A percentile compares a stretch with the other conserved stretches of the same genome.
These are phyloP conservation scores for Hypercompe scribonia DNA, from an alignment of 2,888 invertebrate species.

Conservation along the genomic window DNA sequence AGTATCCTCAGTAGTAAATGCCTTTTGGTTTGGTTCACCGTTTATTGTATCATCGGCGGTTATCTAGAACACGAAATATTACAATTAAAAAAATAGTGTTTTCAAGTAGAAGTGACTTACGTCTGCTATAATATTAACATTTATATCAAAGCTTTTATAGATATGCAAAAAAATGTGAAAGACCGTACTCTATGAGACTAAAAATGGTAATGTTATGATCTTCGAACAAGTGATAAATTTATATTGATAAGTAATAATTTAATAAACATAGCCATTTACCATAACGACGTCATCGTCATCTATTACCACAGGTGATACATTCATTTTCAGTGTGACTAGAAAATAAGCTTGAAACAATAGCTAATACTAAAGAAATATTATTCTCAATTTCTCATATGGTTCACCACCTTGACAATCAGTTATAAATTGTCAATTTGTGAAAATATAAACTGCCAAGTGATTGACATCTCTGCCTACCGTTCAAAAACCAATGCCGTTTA, in stretches of 20 bases:
- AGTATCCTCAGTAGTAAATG: conserved; percentile 4
- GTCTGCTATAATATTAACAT: too few relatives aligned
- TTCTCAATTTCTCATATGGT: neutral
- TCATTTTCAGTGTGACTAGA: conserved; percentile 23
- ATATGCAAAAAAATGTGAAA: neutral
- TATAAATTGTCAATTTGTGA: neutral
- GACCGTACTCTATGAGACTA: neutral
- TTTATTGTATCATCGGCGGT: conserved; percentile 15
- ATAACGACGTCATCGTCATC: conserved; percentile 36
- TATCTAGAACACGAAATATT: conserved; percentile 11
- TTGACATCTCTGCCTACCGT: neutral
- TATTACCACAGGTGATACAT: conserved; percentile 20
- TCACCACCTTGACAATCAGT: neutral
- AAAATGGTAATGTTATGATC: neutral
- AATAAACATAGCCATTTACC: conserved; percentile 20
- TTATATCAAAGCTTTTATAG: too few relatives aligned
- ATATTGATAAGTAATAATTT: too few relatives aligned
- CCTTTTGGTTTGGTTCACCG: neutral
- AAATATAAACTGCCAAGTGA: neutral
- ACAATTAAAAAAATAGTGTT: neutral
- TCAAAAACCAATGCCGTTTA: neutral
- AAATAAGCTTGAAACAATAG: neutral
- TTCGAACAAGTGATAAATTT: neutral
- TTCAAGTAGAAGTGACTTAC: neutral
- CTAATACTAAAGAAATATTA: neutral